Base-by-base conservation (phyloP, 2,888 invertebrate species). In the Hydriomena furcata region DNA sequence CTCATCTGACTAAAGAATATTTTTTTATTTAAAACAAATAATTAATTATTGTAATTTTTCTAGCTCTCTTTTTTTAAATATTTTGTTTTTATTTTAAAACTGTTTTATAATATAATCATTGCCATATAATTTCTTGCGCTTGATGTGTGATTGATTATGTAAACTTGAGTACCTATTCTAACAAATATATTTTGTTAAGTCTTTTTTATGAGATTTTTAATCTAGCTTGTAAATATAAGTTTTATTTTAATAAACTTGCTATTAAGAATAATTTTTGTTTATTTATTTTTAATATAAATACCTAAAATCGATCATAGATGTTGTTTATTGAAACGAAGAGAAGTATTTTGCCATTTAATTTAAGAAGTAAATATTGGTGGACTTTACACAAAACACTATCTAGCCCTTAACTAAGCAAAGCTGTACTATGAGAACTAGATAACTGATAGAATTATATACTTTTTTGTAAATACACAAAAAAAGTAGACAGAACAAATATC, bases 141-240 rank as follows among this genome's bases (percentile, higher is more conserved):
- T 65, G 65, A 67, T 66, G 70, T 67, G 65, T 71, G 68, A 56
- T 59, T 58, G 59, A 62, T 64, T 52, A 58, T 60, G 59, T 55
- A 63, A 66, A 63, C 46, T 50, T 10, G 48, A 55, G 38, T 57
- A 48, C 38, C 35, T 8, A 55, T 45, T 43, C 41, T 66, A 63
- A 63, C 63, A 62, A 62, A 53, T 52, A 58, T 71, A 74, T 72
- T 73, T 73, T 65, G 69, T 72, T 76, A 79, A 76, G 68, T 63
- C 67, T 72, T 73, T 71, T 73, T 64, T 74, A 73, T 52, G 43
- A 55, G 24, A 45, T 30, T 46, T 63, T 68, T 70, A 62, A 62
- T 68, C 63, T 71, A 66, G 65, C 60, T 63, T 78, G 78, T 81
- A 82, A 76, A 79, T 82, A 79, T 68, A 71, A 71, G 73, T 66